Conservation (phyloP, 2,113 vertebrate species). For the Sarotherodon lohbergeri region DNA sequence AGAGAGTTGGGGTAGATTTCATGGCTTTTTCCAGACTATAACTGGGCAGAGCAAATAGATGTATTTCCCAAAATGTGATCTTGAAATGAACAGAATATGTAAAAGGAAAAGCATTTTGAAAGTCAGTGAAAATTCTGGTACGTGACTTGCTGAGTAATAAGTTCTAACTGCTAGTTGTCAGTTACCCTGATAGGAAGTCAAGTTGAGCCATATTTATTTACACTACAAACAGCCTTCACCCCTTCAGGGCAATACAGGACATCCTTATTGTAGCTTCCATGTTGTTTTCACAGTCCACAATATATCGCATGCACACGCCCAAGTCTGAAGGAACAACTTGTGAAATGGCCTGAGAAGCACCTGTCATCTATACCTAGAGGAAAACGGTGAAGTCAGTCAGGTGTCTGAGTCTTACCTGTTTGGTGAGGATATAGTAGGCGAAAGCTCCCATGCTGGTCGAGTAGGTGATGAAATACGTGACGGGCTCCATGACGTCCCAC, state of each 20-base stretch:
- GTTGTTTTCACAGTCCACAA: neutral
- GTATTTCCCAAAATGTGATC: neutral
- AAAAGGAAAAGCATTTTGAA: neutral
- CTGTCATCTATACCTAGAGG: too few species aligned
- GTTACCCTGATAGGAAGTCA: neutral
- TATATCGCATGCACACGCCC: accelerated
- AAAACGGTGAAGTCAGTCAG: neutral
- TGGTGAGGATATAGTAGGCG: conserved; percentile 87
- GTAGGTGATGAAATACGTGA: conserved; percentile 92
- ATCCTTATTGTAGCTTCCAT: neutral
- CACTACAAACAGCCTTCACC: neutral
- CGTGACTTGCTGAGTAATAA: neutral
- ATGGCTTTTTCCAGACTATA: neutral
- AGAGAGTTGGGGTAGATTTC: neutral
- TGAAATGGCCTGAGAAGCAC: neutral
- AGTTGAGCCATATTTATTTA: neutral
- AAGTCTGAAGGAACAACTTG: neutral
- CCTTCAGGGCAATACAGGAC: neutral
- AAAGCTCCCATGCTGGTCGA: conserved; percentile 86
- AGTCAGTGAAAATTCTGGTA: neutral
- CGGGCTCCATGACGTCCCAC: conserved; percentile 96
- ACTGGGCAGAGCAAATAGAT: neutral
- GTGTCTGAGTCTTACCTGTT: conserved; percentile 65
- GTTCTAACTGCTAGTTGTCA: neutral
- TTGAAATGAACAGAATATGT: neutral